Evolutionary conservation across 2,888 invertebrate genomes (phyloP).

Genomic region (Brachypterus glaber): DNA sequence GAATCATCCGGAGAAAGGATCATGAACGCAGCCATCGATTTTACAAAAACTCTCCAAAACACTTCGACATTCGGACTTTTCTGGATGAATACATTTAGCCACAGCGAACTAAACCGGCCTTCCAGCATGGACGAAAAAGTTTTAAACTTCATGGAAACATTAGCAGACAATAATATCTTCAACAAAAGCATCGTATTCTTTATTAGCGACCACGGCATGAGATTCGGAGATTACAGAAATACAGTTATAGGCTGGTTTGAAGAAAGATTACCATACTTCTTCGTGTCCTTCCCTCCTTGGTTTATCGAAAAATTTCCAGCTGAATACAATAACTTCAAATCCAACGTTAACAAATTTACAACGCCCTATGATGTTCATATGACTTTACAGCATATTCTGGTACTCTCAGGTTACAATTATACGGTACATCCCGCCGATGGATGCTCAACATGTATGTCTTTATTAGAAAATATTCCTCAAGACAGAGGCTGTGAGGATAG

Average conservation of each 20-base stretch:
- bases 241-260: conserved; percentile 11
- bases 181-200: no score
- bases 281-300: not conserved
- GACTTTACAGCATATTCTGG: conserved; percentile 5
- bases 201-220: conserved; percentile 10
- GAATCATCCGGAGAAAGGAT: conserved; percentile 58
- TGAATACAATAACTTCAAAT: not conserved
- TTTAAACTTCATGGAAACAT: conserved; percentile 48
- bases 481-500: not conserved
- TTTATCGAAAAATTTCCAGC: not conserved
- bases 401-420: not conserved
- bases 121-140: conserved; percentile 57
- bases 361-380: conserved; percentile 3
- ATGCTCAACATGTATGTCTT: conserved; percentile 3
- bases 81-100: conserved; percentile 71
- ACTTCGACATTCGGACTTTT: conserved; percentile 64
- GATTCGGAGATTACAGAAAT: conserved; percentile 4
- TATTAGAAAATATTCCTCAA: not conserved
- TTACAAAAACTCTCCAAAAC: conserved; percentile 51
- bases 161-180: conserved; percentile 48
- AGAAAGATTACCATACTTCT: conserved; percentile 6
- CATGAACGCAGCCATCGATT: conserved; percentile 58
- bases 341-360: conserved; percentile 1
- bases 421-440: not conserved
- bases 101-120: conserved; percentile 57